These are phyloP conservation scores for Adineta ricciae DNA, from an alignment of 2,888 invertebrate species.

Conservation along the genomic window DNA sequence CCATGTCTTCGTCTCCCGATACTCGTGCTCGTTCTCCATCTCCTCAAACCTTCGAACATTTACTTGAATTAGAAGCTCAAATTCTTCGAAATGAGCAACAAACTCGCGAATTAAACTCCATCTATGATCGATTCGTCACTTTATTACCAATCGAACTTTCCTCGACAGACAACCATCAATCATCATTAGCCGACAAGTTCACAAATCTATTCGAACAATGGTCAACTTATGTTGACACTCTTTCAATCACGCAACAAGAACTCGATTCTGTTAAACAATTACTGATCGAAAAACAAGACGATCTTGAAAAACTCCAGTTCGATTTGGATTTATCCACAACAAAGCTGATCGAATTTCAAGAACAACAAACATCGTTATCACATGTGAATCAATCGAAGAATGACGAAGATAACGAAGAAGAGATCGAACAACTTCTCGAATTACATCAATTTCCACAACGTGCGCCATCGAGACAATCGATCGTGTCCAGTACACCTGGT, in stretches of 20 bases:
- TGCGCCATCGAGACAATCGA: neutral
- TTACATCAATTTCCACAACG: neutral
- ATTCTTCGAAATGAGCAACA: neutral
- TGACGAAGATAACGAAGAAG: neutral
- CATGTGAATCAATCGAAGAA: neutral
- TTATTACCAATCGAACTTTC: neutral
- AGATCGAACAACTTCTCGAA: neutral
- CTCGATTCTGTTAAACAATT: neutral
- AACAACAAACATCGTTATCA: neutral
- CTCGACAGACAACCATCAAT: neutral
- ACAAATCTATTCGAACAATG: neutral
- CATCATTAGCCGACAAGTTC: neutral
- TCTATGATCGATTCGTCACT: neutral
- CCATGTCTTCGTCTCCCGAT: neutral
- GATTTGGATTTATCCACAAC: neutral
- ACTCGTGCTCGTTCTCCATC: neutral
- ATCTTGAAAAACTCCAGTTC: neutral
- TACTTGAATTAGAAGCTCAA: neutral
- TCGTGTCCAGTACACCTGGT: neutral
- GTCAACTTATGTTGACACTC: neutral
- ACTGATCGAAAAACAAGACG: neutral
- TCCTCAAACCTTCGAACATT: neutral
- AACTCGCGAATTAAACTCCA: neutral
- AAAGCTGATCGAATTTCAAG: neutral
- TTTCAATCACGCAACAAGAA: constrained; percentile 4